Evolutionary conservation across 2,797 vertebrate species (phyloP).

Genomic region (Percopsis omiscomaycus): DNA sequence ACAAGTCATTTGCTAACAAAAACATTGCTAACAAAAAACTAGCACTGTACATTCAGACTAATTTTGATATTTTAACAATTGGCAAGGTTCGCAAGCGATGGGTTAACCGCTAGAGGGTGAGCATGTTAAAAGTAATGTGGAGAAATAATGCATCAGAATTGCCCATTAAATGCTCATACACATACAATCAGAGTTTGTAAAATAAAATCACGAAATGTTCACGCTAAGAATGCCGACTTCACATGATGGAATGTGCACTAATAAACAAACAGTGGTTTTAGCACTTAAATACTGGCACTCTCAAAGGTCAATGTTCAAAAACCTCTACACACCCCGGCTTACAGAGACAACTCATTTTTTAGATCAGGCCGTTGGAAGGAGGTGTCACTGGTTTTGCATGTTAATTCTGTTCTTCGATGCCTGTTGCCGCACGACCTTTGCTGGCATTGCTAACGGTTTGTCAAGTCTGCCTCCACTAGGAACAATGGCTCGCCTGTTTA

Average conservation of each 20-base stretch:
- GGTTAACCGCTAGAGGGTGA: conserved; percentile 1
- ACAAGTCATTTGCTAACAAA: background rate
- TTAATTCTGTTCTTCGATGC: conserved; percentile 62
- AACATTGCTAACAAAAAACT: too few species aligned
- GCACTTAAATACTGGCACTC: too few species aligned
- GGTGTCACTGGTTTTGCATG: conserved; percentile 67
- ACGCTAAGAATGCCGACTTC: too few species aligned
- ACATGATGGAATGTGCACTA: too few species aligned
- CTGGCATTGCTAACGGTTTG: conserved; percentile 67
- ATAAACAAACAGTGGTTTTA: too few species aligned
- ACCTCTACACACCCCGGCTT: too few species aligned
- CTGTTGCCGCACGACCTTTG: conserved; percentile 64
- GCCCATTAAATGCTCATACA: too few species aligned
- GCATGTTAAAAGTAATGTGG: conserved; percentile 21
- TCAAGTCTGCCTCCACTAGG: conserved; percentile 60
- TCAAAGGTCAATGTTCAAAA: too few species aligned
- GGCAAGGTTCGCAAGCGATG: conserved; percentile 4
- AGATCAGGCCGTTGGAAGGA: conserved; percentile 40
- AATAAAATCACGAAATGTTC: too few species aligned
- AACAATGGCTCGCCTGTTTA: conserved; percentile 79
- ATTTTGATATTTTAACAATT: too few species aligned
- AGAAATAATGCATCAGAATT: conserved; percentile 16
- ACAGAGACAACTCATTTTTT: conserved; percentile 21
- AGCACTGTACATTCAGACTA: too few species aligned
- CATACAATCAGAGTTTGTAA: too few species aligned